phyloP scores from a whole-genome alignment of 2,797 vertebrate genomes.

The Chromobotia macracanthus region DNA sequence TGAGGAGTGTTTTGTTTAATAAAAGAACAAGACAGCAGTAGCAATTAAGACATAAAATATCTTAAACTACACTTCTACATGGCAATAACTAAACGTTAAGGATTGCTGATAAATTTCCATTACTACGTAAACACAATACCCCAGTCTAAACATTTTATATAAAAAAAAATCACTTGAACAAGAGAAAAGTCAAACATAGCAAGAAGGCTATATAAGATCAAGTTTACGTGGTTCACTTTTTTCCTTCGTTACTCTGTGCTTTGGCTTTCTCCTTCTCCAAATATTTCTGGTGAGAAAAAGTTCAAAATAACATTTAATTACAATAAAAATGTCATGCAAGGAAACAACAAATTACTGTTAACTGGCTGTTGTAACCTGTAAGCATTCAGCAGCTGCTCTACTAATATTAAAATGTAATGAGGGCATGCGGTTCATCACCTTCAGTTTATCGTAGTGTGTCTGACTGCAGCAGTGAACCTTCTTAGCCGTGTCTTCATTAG shows the following conservation, averaged over 20 bases:
- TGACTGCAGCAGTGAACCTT: constrained; percentile 94
- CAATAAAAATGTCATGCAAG: not conserved
- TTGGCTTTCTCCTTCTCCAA: constrained; percentile 75
- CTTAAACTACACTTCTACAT: not conserved
- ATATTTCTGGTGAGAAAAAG: constrained; percentile 70
- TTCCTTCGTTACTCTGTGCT: constrained; percentile 54
- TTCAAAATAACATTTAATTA: not conserved
- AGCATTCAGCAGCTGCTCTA: not conserved
- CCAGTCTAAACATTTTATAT: constrained; percentile 13
- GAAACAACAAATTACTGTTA: too few relatives aligned
- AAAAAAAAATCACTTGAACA: not conserved
- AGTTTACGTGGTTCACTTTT: constrained; percentile 22
- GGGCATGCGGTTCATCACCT: constrained; percentile 73
- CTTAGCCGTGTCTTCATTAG: constrained; percentile 93
- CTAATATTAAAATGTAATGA: not conserved
- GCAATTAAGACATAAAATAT: constrained; percentile 19
- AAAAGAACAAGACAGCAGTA: not conserved
- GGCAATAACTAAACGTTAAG: not conserved
- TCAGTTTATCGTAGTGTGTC: constrained; percentile 92
- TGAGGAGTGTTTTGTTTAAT: constrained; percentile 42
- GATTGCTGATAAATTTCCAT: not conserved
- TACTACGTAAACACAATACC: constrained; percentile 9
- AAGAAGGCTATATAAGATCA: not conserved
- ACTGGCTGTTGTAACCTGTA: too few relatives aligned
- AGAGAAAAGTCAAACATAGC: not conserved